A percentile compares a stretch with the other conserved stretches of the same genome.
phyloP scores from a whole-genome alignment of 2,113 vertebrate species.

The Onychorhynchus coronatus region DNA sequence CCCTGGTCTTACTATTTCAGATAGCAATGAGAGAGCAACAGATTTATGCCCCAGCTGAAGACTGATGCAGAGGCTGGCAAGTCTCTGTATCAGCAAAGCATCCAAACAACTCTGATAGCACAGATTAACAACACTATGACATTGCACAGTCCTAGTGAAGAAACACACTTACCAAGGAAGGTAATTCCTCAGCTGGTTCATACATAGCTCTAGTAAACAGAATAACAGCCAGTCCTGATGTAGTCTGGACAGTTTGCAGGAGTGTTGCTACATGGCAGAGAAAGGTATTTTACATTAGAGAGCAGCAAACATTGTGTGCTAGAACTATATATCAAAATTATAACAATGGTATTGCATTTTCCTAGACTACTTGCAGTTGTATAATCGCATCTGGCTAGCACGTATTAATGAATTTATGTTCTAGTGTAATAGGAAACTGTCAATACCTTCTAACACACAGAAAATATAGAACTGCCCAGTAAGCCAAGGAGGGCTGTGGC shows the following conservation, averaged over 20 bases:
- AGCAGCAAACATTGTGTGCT: background rate
- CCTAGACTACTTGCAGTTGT: background rate
- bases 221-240: constrained; percentile 88
- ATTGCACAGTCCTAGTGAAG: background rate
- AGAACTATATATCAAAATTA: background rate
- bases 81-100: background rate
- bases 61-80: background rate
- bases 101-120: background rate
- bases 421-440: background rate
- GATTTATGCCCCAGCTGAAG: background rate
- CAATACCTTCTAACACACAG: background rate
- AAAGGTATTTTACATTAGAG: background rate
- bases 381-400: background rate
- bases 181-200: constrained; percentile 76
- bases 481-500: background rate
- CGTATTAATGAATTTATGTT: background rate
- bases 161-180: constrained; percentile 80
- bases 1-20: background rate
- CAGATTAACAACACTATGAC: background rate
- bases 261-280: constrained; percentile 76
- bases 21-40: background rate
- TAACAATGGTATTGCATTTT: background rate
- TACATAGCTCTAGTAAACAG: constrained; percentile 83
- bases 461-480: background rate
- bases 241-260: constrained; percentile 87